Evolutionary conservation across 2,113 vertebrate species (phyloP).

Genomic region (Thamnaconus septentrionalis): DNA sequence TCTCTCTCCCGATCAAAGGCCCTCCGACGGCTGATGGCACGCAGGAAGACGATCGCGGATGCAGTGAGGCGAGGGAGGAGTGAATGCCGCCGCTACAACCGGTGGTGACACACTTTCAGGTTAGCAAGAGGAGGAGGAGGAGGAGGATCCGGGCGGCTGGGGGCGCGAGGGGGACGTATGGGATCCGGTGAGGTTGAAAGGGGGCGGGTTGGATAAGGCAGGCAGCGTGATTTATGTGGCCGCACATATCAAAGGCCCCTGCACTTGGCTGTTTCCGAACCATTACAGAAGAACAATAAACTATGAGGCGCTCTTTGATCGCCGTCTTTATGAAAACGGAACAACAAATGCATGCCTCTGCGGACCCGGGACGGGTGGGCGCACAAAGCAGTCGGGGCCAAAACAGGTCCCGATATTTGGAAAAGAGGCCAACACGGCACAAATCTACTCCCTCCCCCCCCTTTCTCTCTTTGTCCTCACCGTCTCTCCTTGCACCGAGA

Average conservation of each 20-base stretch:
- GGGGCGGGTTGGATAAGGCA: constrained; percentile 24
- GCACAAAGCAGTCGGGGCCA: constrained; percentile 27
- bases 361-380: constrained; percentile 42
- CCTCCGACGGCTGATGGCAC: constrained; percentile 45
- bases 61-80: too few relatives aligned
- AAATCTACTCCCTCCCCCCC: constrained; percentile 1
- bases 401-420: constrained; percentile 55
- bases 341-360: constrained; percentile 64
- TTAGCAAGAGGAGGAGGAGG: constrained; percentile 8
- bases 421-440: constrained; percentile 48
- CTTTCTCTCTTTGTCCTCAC: constrained; percentile 7
- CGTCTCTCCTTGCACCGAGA: neutral
- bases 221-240: constrained; percentile 63
- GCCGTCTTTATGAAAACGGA: constrained; percentile 49
- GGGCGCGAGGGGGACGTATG: constrained; percentile 32
- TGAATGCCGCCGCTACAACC: constrained; percentile 21
- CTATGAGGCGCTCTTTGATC: constrained; percentile 66
- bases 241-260: constrained; percentile 69
- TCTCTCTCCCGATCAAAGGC: constrained; percentile 65
- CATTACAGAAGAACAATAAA: constrained; percentile 78
- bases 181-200: constrained; percentile 32
- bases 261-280: constrained; percentile 74
- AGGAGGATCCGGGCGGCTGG: constrained; percentile 5
- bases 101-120: constrained; percentile 53
- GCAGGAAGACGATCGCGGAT: constrained; percentile 17